Evolutionary conservation across 2,888 invertebrate genomes (phyloP), one percentile per base, ranked within the genome.

Genomic region (Eumerus sabulonum): DNA sequence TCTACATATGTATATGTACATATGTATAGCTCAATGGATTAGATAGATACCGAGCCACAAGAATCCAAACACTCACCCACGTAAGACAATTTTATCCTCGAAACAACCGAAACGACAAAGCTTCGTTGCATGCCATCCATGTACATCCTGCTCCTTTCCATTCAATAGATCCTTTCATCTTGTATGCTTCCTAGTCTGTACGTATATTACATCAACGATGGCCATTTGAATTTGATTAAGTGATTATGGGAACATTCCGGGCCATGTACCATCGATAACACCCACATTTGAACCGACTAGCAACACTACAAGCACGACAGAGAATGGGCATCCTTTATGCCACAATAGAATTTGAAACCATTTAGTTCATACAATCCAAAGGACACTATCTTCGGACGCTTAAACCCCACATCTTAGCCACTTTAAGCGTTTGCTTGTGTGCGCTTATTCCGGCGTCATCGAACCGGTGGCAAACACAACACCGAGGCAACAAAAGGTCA

Each of bases 161-260:
- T 40, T 51, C 48, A 12, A 44, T 44, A 51, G 77, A 44, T 63
- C 9, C 59, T 47, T 60, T 53, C 16, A 54, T 62, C 67, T 72
- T 77, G 27, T 4, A 2, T 27, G 2, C 27, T 4, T 27, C 2
- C 27, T 27, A 27, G 27, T 27, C 7, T 27, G 27, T 27, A 67
- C 63, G 51, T 66, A 60, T 62, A 68, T 63, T 62, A 67, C 77
- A 66, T 60, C 57, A 17, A 44, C 63, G 47, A 18, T 63, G 68
- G 68, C 74, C 79, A 79, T 79, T 79, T 79, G 68, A 79, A 79
- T 79, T 79, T 79, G 79, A 79, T 79, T 68, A 79, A 79, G 79
- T 74, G 79, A 74, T 79, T 79, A 79, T 79, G 68, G 59, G 62
- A 36, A 74, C 63, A 64, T 68, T 70, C 64, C 47, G 53, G 54